Evolutionary conservation across 2,888 invertebrate species (phyloP), one percentile per base, ranked within the genome.

Genomic region (Tuberolachnus salignus): DNA sequence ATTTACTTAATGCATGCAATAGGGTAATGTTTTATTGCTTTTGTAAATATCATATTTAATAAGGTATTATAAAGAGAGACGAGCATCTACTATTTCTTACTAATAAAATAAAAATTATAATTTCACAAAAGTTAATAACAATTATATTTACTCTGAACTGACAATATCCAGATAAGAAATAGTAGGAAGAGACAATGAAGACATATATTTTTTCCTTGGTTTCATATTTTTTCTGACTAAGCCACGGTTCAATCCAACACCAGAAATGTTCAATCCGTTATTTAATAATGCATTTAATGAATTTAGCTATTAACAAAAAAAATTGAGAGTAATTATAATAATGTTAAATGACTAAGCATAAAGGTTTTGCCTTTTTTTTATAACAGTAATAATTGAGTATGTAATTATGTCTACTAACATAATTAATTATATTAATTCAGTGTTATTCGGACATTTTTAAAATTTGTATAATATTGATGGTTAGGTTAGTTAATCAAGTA

Each of bases 121-220:
- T 13, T 10, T 3, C 46, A 46, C 46, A 13, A 46, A 13, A 13
- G 10, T 46, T 10, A 42, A 44, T 44, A 19, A 34, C 26, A 4
- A 49, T 14, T 23, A 46, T 59, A 73, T 21, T 74, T 74, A 74
- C 73, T 74, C 42, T 11, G 73, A 64, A 42, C 53, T 53, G 13
- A 74, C n/a, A 42, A 74, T 64, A 74, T 74, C 63, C 44, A 63
- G 3, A 21, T 64, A 74, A 53, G 73, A 64, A 64, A 74, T 64
- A 8, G 63, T 21, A 64, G 73, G 44, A 21, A 64, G 63, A 64
- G 73, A 64, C 9, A 74, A 42, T 4, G 63, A 44, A 53, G 73
- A 64, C n/a, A 23, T 16, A 53, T 16, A 23, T 73, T 53, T 74
- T 64, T 53, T 63, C 13, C 13, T 44, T 6, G 73, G 23, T n/a